phyloP scores from a whole-genome alignment of 2,888 invertebrate species.

The Strigamia transsilvanica region DNA sequence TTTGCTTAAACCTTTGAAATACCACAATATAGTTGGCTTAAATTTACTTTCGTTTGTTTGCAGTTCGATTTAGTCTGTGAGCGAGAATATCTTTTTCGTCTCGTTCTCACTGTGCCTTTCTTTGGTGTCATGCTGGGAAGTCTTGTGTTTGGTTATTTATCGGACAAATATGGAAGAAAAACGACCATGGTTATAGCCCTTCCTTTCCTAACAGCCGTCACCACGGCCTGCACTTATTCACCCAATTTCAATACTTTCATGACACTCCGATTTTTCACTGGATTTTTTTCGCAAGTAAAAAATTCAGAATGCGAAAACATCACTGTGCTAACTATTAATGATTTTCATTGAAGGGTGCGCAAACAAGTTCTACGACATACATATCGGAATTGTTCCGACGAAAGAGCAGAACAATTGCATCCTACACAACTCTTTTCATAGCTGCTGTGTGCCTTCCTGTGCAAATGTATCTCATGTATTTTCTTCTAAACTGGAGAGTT shows the following conservation, averaged over 20 bases:
- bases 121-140: slow-evolving; percentile 33
- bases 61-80: slow-evolving; percentile 36
- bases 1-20: no score
- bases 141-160: not conserved
- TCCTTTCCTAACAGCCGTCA: not conserved
- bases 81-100: slow-evolving; percentile 27
- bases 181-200: not conserved
- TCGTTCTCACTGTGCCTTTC: slow-evolving; percentile 1
- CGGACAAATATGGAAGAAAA: slow-evolving; percentile 2
- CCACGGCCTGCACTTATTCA: not conserved
- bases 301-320: not conserved
- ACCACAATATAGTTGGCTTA: no score
- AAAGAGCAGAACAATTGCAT: not conserved
- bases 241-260: slow-evolving; percentile 10
- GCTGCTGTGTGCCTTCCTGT: not conserved
- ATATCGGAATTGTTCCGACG: slow-evolving; percentile 3
- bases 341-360: slow-evolving; percentile 4
- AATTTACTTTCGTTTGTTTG: not conserved
- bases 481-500: not conserved
- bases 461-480: slow-evolving; percentile 9
- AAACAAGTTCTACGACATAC: slow-evolving; percentile 2
- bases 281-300: slow-evolving; percentile 34
- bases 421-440: not conserved
- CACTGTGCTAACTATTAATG: not conserved
- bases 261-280: not conserved